These are phyloP conservation scores for Eupsittula cactorum DNA, from an alignment of 2,113 vertebrate species.

Conservation along the genomic window DNA sequence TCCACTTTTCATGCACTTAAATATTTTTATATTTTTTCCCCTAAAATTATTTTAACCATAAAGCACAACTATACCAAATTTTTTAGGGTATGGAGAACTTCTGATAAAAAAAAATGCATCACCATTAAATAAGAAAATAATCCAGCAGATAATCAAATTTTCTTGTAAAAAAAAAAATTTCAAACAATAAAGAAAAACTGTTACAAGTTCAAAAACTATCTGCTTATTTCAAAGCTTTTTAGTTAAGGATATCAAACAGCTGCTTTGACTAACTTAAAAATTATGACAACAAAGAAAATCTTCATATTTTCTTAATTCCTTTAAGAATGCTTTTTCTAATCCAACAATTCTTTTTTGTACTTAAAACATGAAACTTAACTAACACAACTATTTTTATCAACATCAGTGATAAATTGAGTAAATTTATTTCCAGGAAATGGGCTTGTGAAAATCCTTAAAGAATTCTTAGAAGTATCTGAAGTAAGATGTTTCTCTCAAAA, in stretches of 20 bases:
- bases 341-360: neutral
- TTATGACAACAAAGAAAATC: neutral
- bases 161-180: neutral
- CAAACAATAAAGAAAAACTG: neutral
- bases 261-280: neutral
- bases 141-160: neutral
- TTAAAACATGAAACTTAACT: neutral
- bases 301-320: neutral
- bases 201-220: neutral
- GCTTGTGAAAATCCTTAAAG: neutral
- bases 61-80: neutral
- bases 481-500: neutral
- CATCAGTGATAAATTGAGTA: neutral
- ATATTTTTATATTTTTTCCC: neutral
- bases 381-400: neutral
- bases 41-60: neutral
- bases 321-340: neutral
- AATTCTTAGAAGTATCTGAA: neutral
- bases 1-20: neutral
- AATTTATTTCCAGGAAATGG: neutral
- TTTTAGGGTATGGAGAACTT: neutral
- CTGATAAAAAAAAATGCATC: neutral
- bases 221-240: neutral
- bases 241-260: neutral
- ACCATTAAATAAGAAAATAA: neutral